Base-by-base conservation (phyloP, 2,113 vertebrate species). In the Nycticorax nycticorax region DNA sequence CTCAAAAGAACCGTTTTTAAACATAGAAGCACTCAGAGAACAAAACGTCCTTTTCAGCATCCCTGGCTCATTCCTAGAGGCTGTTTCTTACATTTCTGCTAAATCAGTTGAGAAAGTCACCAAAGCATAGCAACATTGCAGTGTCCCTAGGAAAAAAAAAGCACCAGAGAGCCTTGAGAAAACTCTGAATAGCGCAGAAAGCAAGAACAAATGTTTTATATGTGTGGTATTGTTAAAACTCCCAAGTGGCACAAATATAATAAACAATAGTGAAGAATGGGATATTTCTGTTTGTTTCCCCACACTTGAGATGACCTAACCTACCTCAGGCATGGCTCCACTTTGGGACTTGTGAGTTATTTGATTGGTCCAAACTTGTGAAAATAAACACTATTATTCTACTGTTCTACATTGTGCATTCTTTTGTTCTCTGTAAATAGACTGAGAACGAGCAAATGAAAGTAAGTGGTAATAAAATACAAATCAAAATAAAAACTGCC, bases 301-400 rank as follows among this genome's bases (percentile, higher is more conserved):
- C 88, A 84, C 72, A 91, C 83, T 94, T 9, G 7, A 81, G 79
- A 93, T 95, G 91, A 96, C 93, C 91, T 95, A 96, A 96, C 85
- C 88, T 91, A 92, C 79, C 72, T 96, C 93, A 92, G 93, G 76
- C 92, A 81, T 94, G 80, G 79, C 67, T 96, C 88, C 56, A 91
- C 85, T 95, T 94, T 64, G 64, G 74, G 76, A 91, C 83, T 95
- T 87, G 64, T 72, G 72, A 96, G 88, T 93, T 96, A 94, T 91
- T 96, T 95, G 90, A 95, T 96, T 79, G 2, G 66, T 94, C 69
- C 68, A 88, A 94, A 97, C 52, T 95, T 94, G 93, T 96, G 92
- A 96, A 96, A 96, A 95, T 96, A 96, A 96, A 95, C 95, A 95
- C 79, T 91, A 48, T 84, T 97, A 92, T 95, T 97, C 92, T 93